Evolutionary conservation across 2,113 vertebrate species (phyloP).

Genomic region (Nycticryphes semicollaris): DNA sequence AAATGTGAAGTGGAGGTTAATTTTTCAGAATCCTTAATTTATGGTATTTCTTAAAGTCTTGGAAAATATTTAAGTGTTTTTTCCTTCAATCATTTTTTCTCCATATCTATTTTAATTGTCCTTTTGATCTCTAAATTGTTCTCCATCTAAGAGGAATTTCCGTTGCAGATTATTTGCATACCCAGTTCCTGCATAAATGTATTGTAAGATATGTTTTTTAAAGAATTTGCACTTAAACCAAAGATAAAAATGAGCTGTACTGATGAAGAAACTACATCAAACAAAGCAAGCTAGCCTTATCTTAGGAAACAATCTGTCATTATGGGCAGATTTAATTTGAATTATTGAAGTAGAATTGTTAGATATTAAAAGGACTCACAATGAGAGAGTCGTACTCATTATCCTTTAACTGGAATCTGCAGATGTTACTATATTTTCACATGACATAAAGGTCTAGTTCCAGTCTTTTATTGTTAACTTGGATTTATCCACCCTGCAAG

Average conservation of each 20-base stretch:
- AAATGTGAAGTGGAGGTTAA: background rate
- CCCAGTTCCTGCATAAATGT: background rate
- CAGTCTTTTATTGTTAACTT: background rate
- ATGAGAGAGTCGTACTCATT: background rate
- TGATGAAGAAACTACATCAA: conserved; percentile 22
- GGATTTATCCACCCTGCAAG: background rate
- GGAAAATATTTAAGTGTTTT: background rate
- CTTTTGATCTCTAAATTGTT: background rate
- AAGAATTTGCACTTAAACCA: background rate
- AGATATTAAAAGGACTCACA: conserved; percentile 20
- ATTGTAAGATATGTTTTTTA: background rate
- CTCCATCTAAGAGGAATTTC: background rate
- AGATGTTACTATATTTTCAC: conserved; percentile 20
- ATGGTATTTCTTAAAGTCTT: background rate
- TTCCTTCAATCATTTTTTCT: background rate
- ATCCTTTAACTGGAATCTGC: background rate
- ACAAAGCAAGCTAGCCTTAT: conserved; percentile 9
- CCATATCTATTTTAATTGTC: background rate
- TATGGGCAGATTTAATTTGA: conserved; percentile 30
- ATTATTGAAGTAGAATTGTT: conserved; percentile 46
- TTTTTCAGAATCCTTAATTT: background rate
- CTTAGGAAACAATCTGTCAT: conserved; percentile 18
- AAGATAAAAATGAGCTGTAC: background rate
- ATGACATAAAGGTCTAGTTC: conserved; percentile 18
- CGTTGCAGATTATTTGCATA: background rate